phyloP scores from a whole-genome alignment of 2,797 vertebrate genomes.

The Garrulus glandarius region DNA sequence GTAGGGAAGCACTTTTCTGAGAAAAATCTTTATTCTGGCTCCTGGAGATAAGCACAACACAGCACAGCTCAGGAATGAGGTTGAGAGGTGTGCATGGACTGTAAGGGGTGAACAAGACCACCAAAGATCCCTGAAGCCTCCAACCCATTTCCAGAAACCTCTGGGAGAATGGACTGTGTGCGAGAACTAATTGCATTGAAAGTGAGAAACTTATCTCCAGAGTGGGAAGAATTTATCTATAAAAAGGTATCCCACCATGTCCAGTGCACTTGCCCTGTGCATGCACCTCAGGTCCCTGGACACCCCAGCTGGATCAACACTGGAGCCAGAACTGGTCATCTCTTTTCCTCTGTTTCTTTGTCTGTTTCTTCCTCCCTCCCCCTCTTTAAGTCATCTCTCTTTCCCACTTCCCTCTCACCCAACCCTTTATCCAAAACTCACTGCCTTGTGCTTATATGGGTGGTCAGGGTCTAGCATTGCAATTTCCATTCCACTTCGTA shows the following conservation, averaged over 20 bases:
- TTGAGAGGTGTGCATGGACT: not conserved
- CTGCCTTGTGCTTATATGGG: not conserved
- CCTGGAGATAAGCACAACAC: not conserved
- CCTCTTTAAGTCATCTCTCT: no score
- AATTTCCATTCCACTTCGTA: not conserved
- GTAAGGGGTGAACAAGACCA: not conserved
- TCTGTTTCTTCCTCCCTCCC: not conserved
- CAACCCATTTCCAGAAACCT: not conserved
- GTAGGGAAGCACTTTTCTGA: not conserved
- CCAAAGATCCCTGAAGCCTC: not conserved
- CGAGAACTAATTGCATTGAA: not conserved
- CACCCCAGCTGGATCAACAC: not conserved
- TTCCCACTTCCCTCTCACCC: no score
- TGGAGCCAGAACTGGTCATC: not conserved
- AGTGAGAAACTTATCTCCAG: not conserved
- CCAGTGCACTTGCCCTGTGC: no score
- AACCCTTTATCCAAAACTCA: not conserved
- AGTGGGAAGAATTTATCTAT: not conserved
- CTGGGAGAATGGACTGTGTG: not conserved
- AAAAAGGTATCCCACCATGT: not conserved
- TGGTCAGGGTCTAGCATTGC: no score
- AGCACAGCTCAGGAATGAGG: not conserved
- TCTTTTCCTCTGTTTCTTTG: not conserved
- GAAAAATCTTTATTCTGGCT: not conserved
- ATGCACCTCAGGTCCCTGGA: not conserved